These are phyloP conservation scores for Nylanderia fulva DNA, from an alignment of 1,140 invertebrate genomes.

Conservation along the genomic window DNA sequence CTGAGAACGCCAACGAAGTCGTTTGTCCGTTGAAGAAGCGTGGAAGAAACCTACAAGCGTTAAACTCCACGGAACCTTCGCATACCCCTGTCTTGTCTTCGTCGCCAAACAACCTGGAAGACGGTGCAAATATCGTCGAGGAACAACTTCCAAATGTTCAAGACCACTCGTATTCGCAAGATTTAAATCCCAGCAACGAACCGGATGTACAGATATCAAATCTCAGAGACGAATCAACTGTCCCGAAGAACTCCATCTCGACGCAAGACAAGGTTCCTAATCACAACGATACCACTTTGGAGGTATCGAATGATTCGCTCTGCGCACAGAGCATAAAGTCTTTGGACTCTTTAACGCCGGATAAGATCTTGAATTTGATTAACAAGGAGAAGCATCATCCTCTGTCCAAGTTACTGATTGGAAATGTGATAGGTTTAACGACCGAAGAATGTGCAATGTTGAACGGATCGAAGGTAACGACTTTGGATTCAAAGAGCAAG, in stretches of 20 bases:
- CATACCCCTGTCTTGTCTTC: not conserved
- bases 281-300: conserved; percentile 17
- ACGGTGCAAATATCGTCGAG: not conserved
- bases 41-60: not conserved
- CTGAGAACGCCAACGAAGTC: not conserved
- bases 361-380: conserved; percentile 81
- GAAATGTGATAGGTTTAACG: conserved; percentile 81
- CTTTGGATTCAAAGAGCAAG: conserved; percentile 9
- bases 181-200: not conserved
- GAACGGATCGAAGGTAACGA: not conserved
- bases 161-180: not conserved
- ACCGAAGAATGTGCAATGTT: conserved; percentile 71
- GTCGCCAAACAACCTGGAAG: not conserved
- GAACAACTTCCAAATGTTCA: not conserved
- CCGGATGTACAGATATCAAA: not conserved
- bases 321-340: conserved; percentile 51
- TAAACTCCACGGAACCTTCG: not conserved
- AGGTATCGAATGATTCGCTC: not conserved
- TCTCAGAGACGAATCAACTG: not conserved
- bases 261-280: conserved; percentile 20
- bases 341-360: conserved; percentile 78
- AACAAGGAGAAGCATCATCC: conserved; percentile 80
- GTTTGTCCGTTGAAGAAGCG: not conserved
- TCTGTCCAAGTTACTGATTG: conserved; percentile 81
- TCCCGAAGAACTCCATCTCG: not conserved